These are phyloP conservation scores for Rhagoletis zephyria DNA, from an alignment of 1,140 invertebrate species.

Conservation along the genomic window DNA sequence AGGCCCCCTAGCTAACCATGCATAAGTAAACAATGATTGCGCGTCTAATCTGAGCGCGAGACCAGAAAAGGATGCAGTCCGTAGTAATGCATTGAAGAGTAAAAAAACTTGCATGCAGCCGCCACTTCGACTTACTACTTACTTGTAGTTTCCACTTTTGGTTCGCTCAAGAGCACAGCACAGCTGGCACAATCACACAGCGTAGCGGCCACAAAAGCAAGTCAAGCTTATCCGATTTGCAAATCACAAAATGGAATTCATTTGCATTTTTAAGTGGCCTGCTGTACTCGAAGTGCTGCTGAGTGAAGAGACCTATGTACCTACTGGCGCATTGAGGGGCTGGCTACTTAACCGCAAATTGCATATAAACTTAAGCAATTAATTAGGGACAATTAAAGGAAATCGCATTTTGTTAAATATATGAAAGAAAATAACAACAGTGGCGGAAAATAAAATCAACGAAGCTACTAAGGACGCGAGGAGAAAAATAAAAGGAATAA, in stretches of 20 bases:
- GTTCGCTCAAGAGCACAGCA: not conserved
- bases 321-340: not conserved
- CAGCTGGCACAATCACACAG: slow-evolving; percentile 9
- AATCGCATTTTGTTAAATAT: slow-evolving; percentile 40
- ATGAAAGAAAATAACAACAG: slow-evolving; percentile 26
- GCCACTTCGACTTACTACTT: not conserved
- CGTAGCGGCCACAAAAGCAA: not conserved
- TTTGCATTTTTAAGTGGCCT: slow-evolving; percentile 47
- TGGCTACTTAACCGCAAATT: slow-evolving; percentile 48
- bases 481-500: not conserved
- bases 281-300: not conserved
- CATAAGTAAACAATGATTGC: too few relatives aligned
- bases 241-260: slow-evolving; percentile 49
- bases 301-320: not conserved
- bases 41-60: not conserved
- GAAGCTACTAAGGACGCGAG: not conserved
- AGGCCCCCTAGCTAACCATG: too few relatives aligned
- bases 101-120: slow-evolving; percentile 19
- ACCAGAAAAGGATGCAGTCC: not conserved
- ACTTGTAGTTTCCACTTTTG: not conserved
- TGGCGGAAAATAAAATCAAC: not conserved
- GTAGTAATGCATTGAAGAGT: too few relatives aligned
- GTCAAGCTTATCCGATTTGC: slow-evolving; percentile 15
- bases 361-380: slow-evolving; percentile 56
- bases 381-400: slow-evolving; percentile 54